Conservation (phyloP, 2,113 vertebrate species). For the Pagrus major region DNA sequence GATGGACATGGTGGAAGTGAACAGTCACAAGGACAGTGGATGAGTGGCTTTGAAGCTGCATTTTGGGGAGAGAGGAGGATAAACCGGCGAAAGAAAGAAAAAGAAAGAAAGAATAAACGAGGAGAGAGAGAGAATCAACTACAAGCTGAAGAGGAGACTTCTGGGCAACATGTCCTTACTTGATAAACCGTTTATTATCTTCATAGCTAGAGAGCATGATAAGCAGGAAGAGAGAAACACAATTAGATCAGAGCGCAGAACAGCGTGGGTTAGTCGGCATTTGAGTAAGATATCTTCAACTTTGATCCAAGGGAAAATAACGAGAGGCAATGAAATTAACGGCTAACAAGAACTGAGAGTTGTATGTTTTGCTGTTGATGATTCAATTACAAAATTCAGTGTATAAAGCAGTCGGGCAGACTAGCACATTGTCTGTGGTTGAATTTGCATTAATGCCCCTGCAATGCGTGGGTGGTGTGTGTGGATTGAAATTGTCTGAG, state of each 20-base stretch:
- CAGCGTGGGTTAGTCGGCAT: constrained; percentile 91
- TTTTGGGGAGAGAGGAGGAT: constrained; percentile 39
- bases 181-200: constrained; percentile 99
- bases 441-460: constrained; percentile 45
- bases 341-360: constrained; percentile 44
- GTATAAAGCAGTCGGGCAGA: constrained; percentile 35
- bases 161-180: constrained; percentile 98
- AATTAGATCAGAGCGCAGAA: constrained; percentile 90
- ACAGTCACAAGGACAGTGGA: constrained; percentile 58
- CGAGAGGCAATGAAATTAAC: constrained; percentile 53
- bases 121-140: constrained; percentile 70
- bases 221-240: constrained; percentile 99
- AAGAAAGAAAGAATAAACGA: constrained; percentile 22
- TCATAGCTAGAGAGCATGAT: constrained; percentile 99
- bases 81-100: constrained; percentile 11
- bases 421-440: constrained; percentile 38
- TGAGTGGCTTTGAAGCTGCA: constrained; percentile 58
- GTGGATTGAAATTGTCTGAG: constrained; percentile 79
- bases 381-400: constrained; percentile 54
- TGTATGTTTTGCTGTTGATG: constrained; percentile 49
- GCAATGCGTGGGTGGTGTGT: constrained; percentile 59
- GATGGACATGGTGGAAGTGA: constrained; percentile 64
- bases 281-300: constrained; percentile 81
- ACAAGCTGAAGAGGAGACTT: constrained; percentile 85
- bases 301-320: constrained; percentile 77